A percentile compares a stretch with the other conserved stretches of the same genome.
These are phyloP conservation scores for Lathamus discolor DNA, from an alignment of 2,113 vertebrate genomes.

Conservation along the genomic window DNA sequence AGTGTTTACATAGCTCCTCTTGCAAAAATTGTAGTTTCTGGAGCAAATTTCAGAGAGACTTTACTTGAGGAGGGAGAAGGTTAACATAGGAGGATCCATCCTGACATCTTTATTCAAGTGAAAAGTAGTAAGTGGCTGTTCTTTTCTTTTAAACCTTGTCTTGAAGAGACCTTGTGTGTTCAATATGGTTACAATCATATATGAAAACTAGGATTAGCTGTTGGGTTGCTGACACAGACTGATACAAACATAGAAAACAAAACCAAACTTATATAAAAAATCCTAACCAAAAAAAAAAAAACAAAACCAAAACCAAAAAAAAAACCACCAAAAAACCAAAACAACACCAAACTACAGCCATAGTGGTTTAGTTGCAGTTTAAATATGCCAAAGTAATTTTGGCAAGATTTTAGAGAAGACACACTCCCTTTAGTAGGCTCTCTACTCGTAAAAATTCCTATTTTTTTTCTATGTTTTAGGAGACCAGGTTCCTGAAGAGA, in stretches of 20 bases:
- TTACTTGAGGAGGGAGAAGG: background rate
- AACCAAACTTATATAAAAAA: background rate
- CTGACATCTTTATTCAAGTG: background rate
- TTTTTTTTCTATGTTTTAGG: background rate
- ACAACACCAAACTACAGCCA: background rate
- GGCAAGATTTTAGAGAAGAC: background rate
- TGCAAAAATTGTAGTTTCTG: background rate
- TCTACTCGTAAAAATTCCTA: background rate
- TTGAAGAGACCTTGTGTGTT: background rate
- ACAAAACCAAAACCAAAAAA: too few relatives aligned
- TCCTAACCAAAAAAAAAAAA: accelerated
- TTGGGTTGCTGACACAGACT: background rate
- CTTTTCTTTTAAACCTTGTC: background rate
- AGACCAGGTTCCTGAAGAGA: background rate
- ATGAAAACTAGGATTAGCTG: background rate
- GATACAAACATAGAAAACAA: background rate
- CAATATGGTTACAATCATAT: background rate
- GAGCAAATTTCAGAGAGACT: background rate
- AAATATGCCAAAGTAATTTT: background rate
- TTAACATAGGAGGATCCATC: background rate
- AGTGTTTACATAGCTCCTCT: background rate
- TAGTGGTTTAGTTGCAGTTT: background rate
- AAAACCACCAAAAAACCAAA: background rate
- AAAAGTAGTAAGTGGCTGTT: background rate
- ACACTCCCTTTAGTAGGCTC: accelerated